phyloP scores from a whole-genome alignment of 2,888 invertebrate genomes.

The Drosophila melanosoma region DNA sequence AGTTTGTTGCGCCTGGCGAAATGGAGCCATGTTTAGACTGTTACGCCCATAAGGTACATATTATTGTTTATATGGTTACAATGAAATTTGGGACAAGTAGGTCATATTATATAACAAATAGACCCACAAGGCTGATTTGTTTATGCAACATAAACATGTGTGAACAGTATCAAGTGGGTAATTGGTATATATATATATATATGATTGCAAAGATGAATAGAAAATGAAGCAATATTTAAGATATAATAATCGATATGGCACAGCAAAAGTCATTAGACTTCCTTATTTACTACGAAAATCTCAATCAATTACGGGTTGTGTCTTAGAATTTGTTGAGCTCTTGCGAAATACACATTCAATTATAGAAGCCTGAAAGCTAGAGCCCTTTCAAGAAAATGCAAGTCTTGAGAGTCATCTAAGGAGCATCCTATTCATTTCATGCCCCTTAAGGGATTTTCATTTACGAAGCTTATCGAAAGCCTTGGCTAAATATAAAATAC shows the following conservation, averaged over 20 bases:
- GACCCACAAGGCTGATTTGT: not conserved
- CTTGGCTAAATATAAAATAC: conserved; percentile 30
- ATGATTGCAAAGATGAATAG: not conserved
- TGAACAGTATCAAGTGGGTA: not conserved
- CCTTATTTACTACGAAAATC: not conserved
- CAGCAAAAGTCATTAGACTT: not conserved
- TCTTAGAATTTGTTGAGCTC: not conserved
- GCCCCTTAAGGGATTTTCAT: conserved; percentile 7
- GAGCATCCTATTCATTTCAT: not conserved
- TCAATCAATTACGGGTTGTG: not conserved
- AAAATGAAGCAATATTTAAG: not conserved
- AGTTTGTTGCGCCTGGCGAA: conserved; percentile 24
- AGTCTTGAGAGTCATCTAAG: not conserved
- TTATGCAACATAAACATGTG: not conserved
- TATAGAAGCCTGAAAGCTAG: not conserved
- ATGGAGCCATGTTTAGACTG: conserved; percentile 15
- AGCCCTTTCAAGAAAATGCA: not conserved
- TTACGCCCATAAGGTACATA: conserved; percentile 19
- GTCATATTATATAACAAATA: conserved; percentile 47
- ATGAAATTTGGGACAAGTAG: conserved; percentile 33
- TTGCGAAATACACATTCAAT: conserved; percentile 1
- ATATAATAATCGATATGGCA: not conserved
- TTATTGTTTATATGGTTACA: conserved; percentile 19
- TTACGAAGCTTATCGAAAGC: not conserved
- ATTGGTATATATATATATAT: not conserved